phyloP scores from a whole-genome alignment of 1,140 invertebrate genomes.

The Trichonephila inaurata region DNA sequence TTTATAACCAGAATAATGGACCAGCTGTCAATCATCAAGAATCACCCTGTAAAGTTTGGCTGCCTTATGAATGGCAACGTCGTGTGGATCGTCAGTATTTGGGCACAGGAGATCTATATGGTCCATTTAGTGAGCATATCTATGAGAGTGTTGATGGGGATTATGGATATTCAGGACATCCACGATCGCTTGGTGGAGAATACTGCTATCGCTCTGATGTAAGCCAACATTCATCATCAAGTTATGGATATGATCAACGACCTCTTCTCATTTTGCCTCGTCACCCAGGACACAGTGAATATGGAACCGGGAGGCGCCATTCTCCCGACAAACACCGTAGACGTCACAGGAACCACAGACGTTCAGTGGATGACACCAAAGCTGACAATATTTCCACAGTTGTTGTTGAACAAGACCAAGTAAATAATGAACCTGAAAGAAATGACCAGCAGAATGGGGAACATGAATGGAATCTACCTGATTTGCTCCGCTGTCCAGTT shows the following conservation, averaged over 20 bases:
- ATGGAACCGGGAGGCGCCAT: constrained; percentile 49
- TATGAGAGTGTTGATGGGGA: constrained; percentile 75
- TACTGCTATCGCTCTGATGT: constrained; percentile 76
- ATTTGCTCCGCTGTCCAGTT: constrained; percentile 75
- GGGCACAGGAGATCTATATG: constrained; percentile 68
- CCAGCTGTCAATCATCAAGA: constrained; percentile 55
- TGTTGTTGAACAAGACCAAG: constrained; percentile 56
- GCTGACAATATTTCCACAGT: constrained; percentile 59
- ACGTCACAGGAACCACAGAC: constrained; percentile 47
- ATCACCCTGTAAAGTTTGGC: constrained; percentile 75
- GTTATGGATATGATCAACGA: constrained; percentile 77
- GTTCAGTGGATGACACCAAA: constrained; percentile 49
- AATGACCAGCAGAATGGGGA: constrained; percentile 19
- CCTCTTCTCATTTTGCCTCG: constrained; percentile 73
- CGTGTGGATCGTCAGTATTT: constrained; percentile 72
- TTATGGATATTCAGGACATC: constrained; percentile 68
- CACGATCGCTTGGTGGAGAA: constrained; percentile 64
- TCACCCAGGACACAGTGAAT: constrained; percentile 54
- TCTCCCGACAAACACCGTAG: constrained; percentile 61
- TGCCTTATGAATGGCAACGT: constrained; percentile 72
- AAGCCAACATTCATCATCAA: constrained; percentile 77
- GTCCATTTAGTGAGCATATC: constrained; percentile 74
- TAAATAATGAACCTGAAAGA: constrained; percentile 35
- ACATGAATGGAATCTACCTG: constrained; percentile 72
- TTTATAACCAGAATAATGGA: constrained; percentile 50